These are phyloP conservation scores for Eremobia ochroleuca DNA, from an alignment of 2,888 invertebrate species.

Conservation along the genomic window DNA sequence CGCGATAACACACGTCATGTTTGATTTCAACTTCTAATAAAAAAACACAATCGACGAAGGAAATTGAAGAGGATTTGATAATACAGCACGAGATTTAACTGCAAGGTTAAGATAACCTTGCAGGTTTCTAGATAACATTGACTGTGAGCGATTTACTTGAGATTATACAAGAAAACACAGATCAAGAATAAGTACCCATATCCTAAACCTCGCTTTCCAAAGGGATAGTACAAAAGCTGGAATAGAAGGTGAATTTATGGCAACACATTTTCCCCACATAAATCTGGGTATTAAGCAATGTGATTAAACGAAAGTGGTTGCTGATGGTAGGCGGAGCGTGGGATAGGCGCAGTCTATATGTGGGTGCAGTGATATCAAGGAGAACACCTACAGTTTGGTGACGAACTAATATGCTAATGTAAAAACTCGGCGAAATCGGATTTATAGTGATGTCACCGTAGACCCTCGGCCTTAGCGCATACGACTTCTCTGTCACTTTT, in stretches of 20 bases:
- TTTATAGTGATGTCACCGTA: constrained; percentile 78
- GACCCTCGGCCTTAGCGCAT: constrained; percentile 66
- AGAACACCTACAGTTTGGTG: constrained; percentile 78
- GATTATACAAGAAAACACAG: constrained; percentile 31
- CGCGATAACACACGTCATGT: constrained; percentile 34
- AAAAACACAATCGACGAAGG: constrained; percentile 20
- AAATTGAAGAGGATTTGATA: constrained; percentile 32
- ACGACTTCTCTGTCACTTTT: constrained; percentile 19
- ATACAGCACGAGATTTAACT: constrained; percentile 47
- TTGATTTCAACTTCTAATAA: constrained; percentile 23
- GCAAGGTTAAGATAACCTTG: constrained; percentile 71
- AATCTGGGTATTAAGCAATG: constrained; percentile 82
- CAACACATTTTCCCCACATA: constrained; percentile 76
- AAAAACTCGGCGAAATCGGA: constrained; percentile 68
- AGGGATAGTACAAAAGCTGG: constrained; percentile 43
- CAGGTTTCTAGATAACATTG: constrained; percentile 68
- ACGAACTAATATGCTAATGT: constrained; percentile 68
- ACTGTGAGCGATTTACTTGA: constrained; percentile 41
- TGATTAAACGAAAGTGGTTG: constrained; percentile 84
- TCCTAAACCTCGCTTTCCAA: constrained; percentile 42
- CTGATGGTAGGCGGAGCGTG: constrained; percentile 85
- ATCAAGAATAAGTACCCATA: constrained; percentile 8
- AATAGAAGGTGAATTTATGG: constrained; percentile 59
- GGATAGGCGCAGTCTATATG: constrained; percentile 78
- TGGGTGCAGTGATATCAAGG: constrained; percentile 84